Conservation (phyloP, 2,113 vertebrate genomes). For the Orthonyx spaldingii region DNA sequence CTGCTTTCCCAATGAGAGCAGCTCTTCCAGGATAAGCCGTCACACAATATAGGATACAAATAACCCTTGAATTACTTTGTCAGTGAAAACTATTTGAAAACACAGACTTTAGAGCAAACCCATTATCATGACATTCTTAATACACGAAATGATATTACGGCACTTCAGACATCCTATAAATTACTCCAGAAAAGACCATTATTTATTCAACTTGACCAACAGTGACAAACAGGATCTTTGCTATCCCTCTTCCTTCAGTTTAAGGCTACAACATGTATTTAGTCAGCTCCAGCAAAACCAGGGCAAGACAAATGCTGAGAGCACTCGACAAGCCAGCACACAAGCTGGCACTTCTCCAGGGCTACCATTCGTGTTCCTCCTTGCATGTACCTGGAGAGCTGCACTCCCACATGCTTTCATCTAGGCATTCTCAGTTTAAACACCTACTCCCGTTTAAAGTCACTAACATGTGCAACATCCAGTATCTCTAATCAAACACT, state of each 20-base stretch:
- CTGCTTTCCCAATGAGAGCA: not conserved
- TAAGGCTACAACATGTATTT: not conserved
- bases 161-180: not conserved
- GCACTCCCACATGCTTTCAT: too few species aligned
- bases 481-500: not conserved
- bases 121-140: not conserved
- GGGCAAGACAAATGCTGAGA: not conserved
- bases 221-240: not conserved
- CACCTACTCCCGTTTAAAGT: not conserved
- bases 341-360: not conserved
- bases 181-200: not conserved
- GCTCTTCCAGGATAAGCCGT: not conserved
- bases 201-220: not conserved
- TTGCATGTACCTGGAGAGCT: fast-evolving
- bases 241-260: not conserved
- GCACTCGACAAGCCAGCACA: not conserved
- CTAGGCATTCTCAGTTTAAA: not conserved
- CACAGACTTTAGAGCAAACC: not conserved
- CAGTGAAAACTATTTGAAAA: not conserved
- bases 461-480: not conserved
- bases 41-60: not conserved
- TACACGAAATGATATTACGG: not conserved
- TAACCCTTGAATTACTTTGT: not conserved
- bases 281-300: not conserved
- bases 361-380: fast-evolving